Conservation (phyloP, 1,140 invertebrate species). For the Galendromus occidentalis region DNA sequence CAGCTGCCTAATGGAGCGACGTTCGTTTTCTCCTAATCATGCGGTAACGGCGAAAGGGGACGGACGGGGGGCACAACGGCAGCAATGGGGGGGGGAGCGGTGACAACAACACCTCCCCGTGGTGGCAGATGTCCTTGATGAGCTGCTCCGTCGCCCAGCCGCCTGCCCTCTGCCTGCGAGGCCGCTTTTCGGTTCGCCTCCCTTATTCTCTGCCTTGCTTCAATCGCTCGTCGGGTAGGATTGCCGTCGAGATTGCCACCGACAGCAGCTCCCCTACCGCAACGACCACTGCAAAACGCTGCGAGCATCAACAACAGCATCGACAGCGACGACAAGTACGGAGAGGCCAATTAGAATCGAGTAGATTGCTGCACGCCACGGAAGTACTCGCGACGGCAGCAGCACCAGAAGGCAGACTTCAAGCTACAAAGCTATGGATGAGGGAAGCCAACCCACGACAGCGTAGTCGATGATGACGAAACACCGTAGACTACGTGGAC, state of each 20-base stretch:
- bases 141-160: not conserved
- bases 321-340: too few species aligned
- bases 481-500: not conserved
- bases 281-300: too few species aligned
- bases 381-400: too few species aligned
- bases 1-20: slow-evolving; percentile 10
- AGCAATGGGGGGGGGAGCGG: not conserved
- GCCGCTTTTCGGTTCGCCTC: too few species aligned
- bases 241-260: too few species aligned
- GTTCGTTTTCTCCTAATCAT: not conserved
- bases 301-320: too few species aligned
- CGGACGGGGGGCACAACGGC: not conserved
- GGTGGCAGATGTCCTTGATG: slow-evolving; percentile 3
- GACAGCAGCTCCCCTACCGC: too few species aligned
- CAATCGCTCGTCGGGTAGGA: too few species aligned
- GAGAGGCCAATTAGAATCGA: too few species aligned
- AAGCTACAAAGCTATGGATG: not conserved
- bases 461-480: not conserved
- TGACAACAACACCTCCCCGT: not conserved
- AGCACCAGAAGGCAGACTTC: not conserved
- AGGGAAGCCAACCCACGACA: not conserved
- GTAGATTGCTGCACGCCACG: too few species aligned
- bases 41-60: too few species aligned
- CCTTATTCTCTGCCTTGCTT: too few species aligned
- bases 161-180: not conserved